phyloP scores from a whole-genome alignment of 2,797 vertebrate genomes.

The Sphaeramia orbicularis region DNA sequence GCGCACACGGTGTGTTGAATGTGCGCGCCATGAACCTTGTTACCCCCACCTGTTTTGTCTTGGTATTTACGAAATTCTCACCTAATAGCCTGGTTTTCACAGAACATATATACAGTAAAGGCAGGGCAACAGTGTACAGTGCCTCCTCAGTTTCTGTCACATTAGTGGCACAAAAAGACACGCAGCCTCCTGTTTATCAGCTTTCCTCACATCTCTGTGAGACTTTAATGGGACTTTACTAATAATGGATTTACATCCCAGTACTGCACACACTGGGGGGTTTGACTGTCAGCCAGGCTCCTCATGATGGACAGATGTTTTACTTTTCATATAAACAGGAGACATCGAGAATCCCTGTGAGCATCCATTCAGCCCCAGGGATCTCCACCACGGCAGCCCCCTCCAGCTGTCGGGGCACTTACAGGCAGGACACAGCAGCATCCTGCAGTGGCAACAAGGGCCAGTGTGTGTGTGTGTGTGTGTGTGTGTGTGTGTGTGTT shows the following conservation, averaged over 20 bases:
- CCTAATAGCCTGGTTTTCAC: conserved; percentile 48
- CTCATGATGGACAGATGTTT: conserved; percentile 58
- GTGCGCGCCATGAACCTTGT: conserved; percentile 53
- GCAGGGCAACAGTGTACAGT: conserved; percentile 31
- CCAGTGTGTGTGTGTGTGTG: conserved; percentile 2
- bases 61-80: conserved; percentile 37
- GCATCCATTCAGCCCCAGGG: conserved; percentile 19
- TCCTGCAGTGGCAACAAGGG: conserved; percentile 79
- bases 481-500: conserved; percentile 38
- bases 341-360: conserved; percentile 18
- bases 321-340: conserved; percentile 47
- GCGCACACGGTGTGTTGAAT: conserved; percentile 10
- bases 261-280: conserved; percentile 31
- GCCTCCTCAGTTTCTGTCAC: conserved; percentile 28
- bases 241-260: conserved; percentile 36
- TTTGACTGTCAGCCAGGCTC: conserved; percentile 39
- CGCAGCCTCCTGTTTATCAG: conserved; percentile 34
- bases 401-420: conserved; percentile 58
- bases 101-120: conserved; percentile 26
- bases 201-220: conserved; percentile 32
- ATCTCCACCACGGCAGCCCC: conserved; percentile 43
- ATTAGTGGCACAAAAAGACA: conserved; percentile 13
- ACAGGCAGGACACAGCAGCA: conserved; percentile 65
- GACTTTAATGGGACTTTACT: conserved; percentile 62
- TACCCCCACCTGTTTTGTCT: conserved; percentile 53